Percentiles rank a stretch among this genome's conserved stretches.
Evolutionary conservation across 2,888 invertebrate genomes (phyloP).

Genomic region (Patella ulyssiponensis): DNA sequence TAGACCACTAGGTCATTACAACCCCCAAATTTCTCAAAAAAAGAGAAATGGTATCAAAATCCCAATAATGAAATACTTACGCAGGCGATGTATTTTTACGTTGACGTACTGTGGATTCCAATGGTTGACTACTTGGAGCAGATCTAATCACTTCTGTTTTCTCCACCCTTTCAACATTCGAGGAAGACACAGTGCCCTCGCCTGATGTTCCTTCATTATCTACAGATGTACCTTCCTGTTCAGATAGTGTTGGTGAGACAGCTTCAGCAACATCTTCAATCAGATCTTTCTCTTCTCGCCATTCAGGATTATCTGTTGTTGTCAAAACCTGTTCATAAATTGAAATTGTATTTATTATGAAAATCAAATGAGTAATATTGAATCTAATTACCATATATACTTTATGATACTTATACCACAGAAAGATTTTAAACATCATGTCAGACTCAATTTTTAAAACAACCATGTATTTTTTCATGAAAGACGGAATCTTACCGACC

Average conservation of each 20-base stretch:
- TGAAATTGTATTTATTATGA: too few relatives aligned
- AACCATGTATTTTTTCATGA: too few relatives aligned
- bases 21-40: too few relatives aligned
- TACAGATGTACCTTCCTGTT: constrained; percentile 27
- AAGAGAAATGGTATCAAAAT: too few relatives aligned
- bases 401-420: too few relatives aligned
- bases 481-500: too few relatives aligned
- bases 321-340: constrained; percentile 54
- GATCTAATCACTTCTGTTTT: constrained; percentile 6
- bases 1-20: too few relatives aligned
- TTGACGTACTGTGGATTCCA: not conserved
- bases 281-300: constrained; percentile 40
- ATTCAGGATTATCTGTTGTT: constrained; percentile 53
- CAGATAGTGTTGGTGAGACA: not conserved
- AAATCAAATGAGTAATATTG: too few relatives aligned
- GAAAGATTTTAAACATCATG: too few relatives aligned
- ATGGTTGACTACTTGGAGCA: not conserved
- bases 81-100: not conserved
- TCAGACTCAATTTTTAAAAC: too few relatives aligned
- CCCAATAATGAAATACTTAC: too few relatives aligned
- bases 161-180: constrained; percentile 11
- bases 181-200: not conserved
- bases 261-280: constrained; percentile 21
- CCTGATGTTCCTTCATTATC: constrained; percentile 22
- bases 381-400: too few relatives aligned